Evolutionary conservation across 2,113 vertebrate genomes (phyloP), one percentile per base, ranked within the genome.

Genomic region (Drymodes brunneopygia): DNA sequence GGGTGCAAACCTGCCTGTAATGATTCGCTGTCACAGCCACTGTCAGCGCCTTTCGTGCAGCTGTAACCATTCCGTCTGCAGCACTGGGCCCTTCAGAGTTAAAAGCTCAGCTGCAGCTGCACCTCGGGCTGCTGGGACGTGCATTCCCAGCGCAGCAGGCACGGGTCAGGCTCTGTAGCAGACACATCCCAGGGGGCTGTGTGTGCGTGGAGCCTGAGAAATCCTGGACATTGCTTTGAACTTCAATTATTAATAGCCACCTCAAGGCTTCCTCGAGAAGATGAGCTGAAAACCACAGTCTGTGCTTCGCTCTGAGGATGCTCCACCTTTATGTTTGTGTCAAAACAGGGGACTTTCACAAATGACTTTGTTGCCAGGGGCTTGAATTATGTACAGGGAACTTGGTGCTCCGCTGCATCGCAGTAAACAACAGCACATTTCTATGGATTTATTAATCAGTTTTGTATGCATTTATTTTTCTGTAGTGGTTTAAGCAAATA

Each of bases 401-500:
- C 83, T 86, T 53, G 53, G 82, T 9, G 3, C 79, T 90, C 62
- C 9, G 2, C 81, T 90, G 64, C 74, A 64, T 71, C 9, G 0
- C 74, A 33, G 67, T 38, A 47, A 96, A 83, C 80, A 94, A 54
- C 81, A 48, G 67, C 33, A 35, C 62, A 71, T 83, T 86, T 80
- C 67, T 88, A 69, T 84, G 88, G 61, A 86, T 88, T 90, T 93
- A 96, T 94, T 95, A 90, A 93, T 92, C 14, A 1, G 40, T 15
- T 93, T 75, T 92, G 48, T 82, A n/a, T 27, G 79, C 79, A 62
- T 81, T 85, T 86, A 58, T 78, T 93, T 95, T 96, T 90, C 92
- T 96, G 85, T 82, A 90, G 94, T 86, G 93, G 82, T 81, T 97
- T 92, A 78, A 77, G 79, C 85, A 88, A 96, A 93, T 92, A 90